Base-by-base conservation (phyloP, 2,797 vertebrate genomes). In the Danio aesculapii region DNA sequence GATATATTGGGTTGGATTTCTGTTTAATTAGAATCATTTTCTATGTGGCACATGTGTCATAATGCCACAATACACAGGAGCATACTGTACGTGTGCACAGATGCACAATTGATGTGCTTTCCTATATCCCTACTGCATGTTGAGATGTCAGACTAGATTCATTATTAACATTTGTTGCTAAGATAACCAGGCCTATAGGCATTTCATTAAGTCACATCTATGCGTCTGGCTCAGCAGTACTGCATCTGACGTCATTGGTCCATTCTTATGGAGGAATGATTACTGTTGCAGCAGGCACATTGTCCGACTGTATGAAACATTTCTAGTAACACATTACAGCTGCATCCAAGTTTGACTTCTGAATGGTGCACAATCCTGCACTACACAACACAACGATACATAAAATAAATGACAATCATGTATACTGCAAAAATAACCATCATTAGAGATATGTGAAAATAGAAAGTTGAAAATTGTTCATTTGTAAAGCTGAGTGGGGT, bases 11-110 rank as follows among this genome's bases (percentile, higher is more conserved):
- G 50, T 70, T 43, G n/a, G 50, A 49, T 8, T 57, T 71, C 50
- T 71, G 68, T 55, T 55, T 55, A 16, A 70, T 17, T 8, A 16
- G 30, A 55, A 70, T 55, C 30, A 4, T 70, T 30, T 55, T 55
- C 39, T 46, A 50, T 68, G 64, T 68, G 19, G 16, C 68, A 70
- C 68, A 53, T 53, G 50, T 43, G 68, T 70, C 50, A 55, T 30
- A 53, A 16, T 13, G 30, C 6, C 6, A 43, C 10, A 12, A 41
- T 17, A n/a, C 49, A 41, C 8, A 41, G 16, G 16, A 53, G 67
- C 49, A 70, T 55, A n/a, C n/a, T n/a, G n/a, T n/a, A 53, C 50
- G 16, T n/a, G 30, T 70, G 50, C 68, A 55, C 50, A 43, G 30
- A 70, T 55, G 50, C 68, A 57, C 39, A 71, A 19, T 14, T 41